These are phyloP conservation scores for Ryuthela nishihirai DNA, from an alignment of 2,888 invertebrate species.

Conservation along the genomic window DNA sequence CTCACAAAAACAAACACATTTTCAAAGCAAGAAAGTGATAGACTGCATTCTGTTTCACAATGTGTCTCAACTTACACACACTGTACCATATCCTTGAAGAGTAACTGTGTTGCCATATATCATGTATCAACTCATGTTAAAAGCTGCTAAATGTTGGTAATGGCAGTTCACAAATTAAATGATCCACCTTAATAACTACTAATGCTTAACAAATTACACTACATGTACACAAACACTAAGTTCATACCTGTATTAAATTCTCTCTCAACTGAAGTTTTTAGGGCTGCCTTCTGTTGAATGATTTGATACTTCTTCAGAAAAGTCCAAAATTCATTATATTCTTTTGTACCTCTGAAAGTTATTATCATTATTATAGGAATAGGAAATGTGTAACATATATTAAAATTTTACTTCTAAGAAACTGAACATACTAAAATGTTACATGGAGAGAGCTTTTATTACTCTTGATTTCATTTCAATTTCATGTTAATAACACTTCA, in stretches of 20 bases:
- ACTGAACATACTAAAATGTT: neutral
- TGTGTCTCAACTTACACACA: no score
- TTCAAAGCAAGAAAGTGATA: no score
- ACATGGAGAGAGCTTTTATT: no score
- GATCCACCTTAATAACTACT: no score
- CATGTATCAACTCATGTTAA: neutral
- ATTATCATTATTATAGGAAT: neutral
- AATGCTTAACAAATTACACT: no score
- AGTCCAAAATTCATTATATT: conserved; percentile 42
- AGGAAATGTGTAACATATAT: neutral
- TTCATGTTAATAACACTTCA: no score
- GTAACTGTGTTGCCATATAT: neutral
- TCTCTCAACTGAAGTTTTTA: conserved; percentile 1
- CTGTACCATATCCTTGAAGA: no score
- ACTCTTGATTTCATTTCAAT: no score
- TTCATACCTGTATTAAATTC: neutral
- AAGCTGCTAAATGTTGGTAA: no score
- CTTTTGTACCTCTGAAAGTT: conserved; percentile 27
- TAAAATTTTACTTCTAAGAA: neutral
- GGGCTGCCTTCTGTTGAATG: conserved; percentile 26
- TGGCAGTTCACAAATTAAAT: no score
- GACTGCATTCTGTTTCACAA: no score
- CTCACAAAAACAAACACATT: no score
- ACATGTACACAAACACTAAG: neutral
- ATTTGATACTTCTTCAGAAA: conserved; percentile 39